Percentiles rank a stretch among this genome's conserved stretches.
These are phyloP conservation scores for Falco peregrinus DNA, from an alignment of 2,797 vertebrate species.

Conservation along the genomic window DNA sequence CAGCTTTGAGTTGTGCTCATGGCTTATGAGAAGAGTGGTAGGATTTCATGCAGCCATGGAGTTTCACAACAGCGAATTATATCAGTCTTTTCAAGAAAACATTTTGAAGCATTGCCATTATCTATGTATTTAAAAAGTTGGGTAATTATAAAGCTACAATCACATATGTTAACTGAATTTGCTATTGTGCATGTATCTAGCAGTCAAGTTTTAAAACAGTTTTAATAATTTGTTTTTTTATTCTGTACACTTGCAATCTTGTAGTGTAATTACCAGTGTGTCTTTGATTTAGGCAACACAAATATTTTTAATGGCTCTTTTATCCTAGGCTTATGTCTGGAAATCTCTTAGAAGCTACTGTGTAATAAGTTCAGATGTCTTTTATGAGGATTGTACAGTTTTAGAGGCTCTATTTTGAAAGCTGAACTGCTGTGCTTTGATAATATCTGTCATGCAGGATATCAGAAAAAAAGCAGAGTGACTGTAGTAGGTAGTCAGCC, in stretches of 20 bases:
- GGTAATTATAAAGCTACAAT: neutral
- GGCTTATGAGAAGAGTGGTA: neutral
- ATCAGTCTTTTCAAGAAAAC: neutral
- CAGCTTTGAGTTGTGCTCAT: neutral
- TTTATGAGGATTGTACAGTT: neutral
- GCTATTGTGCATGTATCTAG: neutral
- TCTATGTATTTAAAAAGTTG: neutral
- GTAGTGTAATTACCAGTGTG: neutral
- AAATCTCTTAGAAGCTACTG: neutral
- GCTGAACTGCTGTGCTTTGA: neutral
- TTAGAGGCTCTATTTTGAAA: constrained; percentile 3
- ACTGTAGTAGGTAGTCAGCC: neutral
- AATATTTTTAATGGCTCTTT: neutral
- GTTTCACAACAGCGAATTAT: neutral
- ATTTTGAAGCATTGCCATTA: neutral
- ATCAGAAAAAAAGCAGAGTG: neutral
- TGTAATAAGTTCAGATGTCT: neutral
- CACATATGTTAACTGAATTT: neutral
- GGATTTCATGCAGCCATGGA: neutral
- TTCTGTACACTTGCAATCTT: neutral
- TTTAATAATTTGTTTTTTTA: neutral
- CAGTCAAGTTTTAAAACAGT: neutral
- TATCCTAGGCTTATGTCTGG: neutral
- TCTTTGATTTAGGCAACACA: neutral
- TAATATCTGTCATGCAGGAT: neutral